phyloP scores from a whole-genome alignment of 92 coral and sea anemone species.

The Micromussa lordhowensis region DNA sequence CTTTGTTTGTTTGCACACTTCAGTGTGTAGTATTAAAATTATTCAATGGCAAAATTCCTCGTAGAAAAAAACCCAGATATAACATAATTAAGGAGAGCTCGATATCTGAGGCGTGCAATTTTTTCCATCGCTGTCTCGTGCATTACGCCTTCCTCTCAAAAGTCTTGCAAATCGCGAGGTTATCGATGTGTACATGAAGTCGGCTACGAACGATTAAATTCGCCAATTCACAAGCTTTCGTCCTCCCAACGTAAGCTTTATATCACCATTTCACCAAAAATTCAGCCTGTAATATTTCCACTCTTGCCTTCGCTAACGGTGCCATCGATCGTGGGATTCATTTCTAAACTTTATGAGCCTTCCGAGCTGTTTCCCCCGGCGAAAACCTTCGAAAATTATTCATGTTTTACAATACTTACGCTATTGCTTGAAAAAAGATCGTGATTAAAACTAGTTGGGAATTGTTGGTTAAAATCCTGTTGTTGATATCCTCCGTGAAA shows the following conservation, averaged over 20 bases:
- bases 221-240: too few species aligned
- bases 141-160: not conserved
- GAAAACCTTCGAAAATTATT: not conserved
- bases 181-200: not conserved
- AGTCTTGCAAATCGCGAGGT: not conserved
- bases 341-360: not conserved
- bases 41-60: not conserved
- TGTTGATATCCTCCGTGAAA: constrained; percentile 1
- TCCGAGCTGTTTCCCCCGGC: not conserved
- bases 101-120: not conserved
- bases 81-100: not conserved
- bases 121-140: not conserved
- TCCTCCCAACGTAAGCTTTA: not conserved
- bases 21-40: not conserved
- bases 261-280: not conserved
- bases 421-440: not conserved
- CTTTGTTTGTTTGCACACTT: not conserved
- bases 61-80: not conserved
- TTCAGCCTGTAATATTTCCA: not conserved
- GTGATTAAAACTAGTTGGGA: not conserved
- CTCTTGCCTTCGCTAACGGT: too few species aligned
- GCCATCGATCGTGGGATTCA: not conserved
- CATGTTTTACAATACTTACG: not conserved
- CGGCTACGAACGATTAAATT: not conserved
- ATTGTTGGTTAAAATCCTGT: not conserved